phyloP scores from a whole-genome alignment of 2,888 invertebrate genomes.

The Diachrysia chrysitis region DNA sequence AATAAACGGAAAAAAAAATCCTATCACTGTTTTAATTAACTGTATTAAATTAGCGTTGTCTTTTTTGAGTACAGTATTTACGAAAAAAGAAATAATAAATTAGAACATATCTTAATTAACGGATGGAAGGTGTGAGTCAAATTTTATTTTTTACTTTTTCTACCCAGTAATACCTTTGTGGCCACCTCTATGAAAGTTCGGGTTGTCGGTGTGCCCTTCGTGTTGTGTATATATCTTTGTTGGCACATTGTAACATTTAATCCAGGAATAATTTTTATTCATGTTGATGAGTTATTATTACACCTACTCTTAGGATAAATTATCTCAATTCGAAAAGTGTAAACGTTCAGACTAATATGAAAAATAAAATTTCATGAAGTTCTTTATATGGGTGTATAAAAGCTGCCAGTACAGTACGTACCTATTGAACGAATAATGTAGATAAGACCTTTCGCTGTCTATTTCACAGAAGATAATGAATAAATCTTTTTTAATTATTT shows the following conservation, averaged over 20 bases:
- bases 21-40: too few species aligned
- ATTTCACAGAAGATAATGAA: too few species aligned
- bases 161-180: neutral
- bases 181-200: neutral
- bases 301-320: neutral
- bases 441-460: too few species aligned
- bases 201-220: neutral
- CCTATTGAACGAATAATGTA: too few species aligned
- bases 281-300: neutral
- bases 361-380: too few species aligned
- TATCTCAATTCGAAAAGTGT: neutral
- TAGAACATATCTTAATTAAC: constrained; percentile 2
- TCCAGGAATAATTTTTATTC: neutral
- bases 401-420: too few species aligned
- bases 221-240: too few species aligned
- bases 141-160: neutral
- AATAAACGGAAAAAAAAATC: neutral
- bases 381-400: too few species aligned
- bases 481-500: too few species aligned
- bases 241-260: neutral
- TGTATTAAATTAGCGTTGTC: too few species aligned
- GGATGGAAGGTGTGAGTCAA: neutral
- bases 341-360: too few species aligned
- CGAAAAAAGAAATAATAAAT: neutral
- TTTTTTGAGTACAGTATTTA: neutral